Percentiles rank a stretch among this genome's conserved stretches.
Conservation (phyloP, 2,888 invertebrate species). For the Halocaridina rubra region DNA sequence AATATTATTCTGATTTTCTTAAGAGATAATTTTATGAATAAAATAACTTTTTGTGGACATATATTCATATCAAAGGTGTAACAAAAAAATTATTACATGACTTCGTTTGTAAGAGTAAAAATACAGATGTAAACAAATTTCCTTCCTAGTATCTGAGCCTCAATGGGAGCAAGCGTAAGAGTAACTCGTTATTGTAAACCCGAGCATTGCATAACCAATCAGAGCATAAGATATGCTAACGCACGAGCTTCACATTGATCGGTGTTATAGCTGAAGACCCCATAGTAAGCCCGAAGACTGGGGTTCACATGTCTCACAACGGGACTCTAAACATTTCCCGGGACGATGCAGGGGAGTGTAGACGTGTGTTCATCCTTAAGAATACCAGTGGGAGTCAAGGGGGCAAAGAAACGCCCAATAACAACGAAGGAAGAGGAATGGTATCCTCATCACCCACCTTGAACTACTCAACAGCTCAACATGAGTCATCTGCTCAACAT, state of each 20-base stretch:
- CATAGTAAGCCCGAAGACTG: conserved; percentile 53
- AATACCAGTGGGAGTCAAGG: conserved; percentile 34
- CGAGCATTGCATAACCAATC: background rate
- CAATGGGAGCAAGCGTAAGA: background rate
- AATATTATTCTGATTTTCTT: too few species aligned
- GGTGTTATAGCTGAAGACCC: conserved; percentile 39
- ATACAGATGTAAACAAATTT: conserved; percentile 29
- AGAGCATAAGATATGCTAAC: background rate
- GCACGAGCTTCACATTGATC: conserved; percentile 57
- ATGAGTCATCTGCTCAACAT: conserved; percentile 41
- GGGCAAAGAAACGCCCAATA: conserved; percentile 21
- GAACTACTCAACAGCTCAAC: conserved; percentile 25
- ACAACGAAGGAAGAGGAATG: conserved; percentile 27
- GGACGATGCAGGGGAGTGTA: conserved; percentile 52
- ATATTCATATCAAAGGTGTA: too few species aligned
- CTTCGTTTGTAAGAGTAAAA: background rate
- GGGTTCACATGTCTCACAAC: conserved; percentile 61
- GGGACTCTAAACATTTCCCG: conserved; percentile 59
- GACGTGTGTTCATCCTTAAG: conserved; percentile 49
- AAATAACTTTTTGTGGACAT: too few species aligned
- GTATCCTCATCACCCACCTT: conserved; percentile 42
- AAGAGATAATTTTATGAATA: too few species aligned
- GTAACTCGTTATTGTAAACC: conserved; percentile 10
- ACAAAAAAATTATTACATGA: background rate
- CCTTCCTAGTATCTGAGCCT: conserved; percentile 24